Percentiles rank a stretch among this genome's conserved stretches.
phyloP scores from a whole-genome alignment of 1,140 invertebrate species.

The Proales similis region DNA sequence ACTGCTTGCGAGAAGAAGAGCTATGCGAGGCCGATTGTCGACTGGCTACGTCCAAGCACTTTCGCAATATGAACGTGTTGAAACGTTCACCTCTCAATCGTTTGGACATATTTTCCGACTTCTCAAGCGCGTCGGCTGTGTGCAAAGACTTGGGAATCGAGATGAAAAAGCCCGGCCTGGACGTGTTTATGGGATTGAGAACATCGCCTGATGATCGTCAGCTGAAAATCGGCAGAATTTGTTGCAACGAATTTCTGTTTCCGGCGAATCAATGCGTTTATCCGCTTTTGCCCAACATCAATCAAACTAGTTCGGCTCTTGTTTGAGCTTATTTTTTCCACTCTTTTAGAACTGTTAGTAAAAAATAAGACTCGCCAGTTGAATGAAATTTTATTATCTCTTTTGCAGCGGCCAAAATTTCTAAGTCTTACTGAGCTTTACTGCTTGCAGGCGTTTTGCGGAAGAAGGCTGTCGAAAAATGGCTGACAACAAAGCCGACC shows the following conservation, averaged over 20 bases:
- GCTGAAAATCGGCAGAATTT: slow-evolving; percentile 17
- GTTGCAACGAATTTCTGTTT: slow-evolving; percentile 27
- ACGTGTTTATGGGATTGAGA: background rate
- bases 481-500: too few species aligned
- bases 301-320: too few species aligned
- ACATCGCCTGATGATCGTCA: slow-evolving; percentile 6
- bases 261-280: slow-evolving; percentile 10
- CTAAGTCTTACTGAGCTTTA: too few species aligned
- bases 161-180: slow-evolving; percentile 1
- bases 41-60: background rate
- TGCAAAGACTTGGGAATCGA: slow-evolving; percentile 1
- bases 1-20: slow-evolving; percentile 1
- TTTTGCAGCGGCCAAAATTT: too few species aligned
- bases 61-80: background rate
- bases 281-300: slow-evolving; percentile 2
- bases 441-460: too few species aligned
- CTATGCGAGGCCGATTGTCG: background rate
- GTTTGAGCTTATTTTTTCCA: too few species aligned
- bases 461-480: too few species aligned
- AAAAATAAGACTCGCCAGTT: too few species aligned
- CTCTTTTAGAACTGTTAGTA: too few species aligned
- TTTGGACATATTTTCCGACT: slow-evolving; percentile 26
- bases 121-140: background rate
- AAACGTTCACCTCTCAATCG: background rate
- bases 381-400: too few species aligned